Evolutionary conservation across 2,888 invertebrate species (phyloP).

Genomic region (Coenonympha arcania): DNA sequence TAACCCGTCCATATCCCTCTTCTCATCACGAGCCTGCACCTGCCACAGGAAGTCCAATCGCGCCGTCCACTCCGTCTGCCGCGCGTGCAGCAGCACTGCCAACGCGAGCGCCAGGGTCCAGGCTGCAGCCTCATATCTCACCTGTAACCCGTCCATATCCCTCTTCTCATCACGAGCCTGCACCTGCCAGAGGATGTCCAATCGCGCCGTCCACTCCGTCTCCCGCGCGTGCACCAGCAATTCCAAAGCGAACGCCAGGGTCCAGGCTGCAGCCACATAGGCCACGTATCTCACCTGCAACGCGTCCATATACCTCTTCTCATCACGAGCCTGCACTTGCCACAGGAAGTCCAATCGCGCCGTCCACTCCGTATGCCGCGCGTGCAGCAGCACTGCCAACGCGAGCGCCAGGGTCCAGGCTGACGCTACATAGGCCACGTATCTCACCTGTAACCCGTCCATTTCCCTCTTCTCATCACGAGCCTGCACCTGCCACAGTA

Average conservation of each 20-base stretch:
- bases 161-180: constrained; percentile 92
- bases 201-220: constrained; percentile 92
- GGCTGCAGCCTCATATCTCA: no score
- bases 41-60: constrained; percentile 88
- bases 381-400: constrained; percentile 87
- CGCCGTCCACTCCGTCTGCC: constrained; percentile 92
- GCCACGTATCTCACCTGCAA: no score
- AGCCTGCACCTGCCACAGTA: constrained; percentile 88
- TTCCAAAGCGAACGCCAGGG: constrained; percentile 86
- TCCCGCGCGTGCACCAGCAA: constrained; percentile 87
- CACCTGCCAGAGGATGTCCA: constrained; percentile 87
- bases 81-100: constrained; percentile 87
- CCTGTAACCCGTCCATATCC: constrained; percentile 91
- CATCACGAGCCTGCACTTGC: constrained; percentile 90
- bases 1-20: constrained; percentile 91
- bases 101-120: constrained; percentile 87
- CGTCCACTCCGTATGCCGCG: constrained; percentile 91
- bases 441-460: constrained; percentile 80
- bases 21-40: constrained; percentile 90
- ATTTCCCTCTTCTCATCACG: constrained; percentile 93
- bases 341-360: constrained; percentile 86
- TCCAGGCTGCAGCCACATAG: no score
- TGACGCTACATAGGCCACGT: no score
- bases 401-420: constrained; percentile 88
- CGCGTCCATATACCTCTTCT: constrained; percentile 93